Evolutionary conservation across 2,113 vertebrate species (phyloP).

Genomic region (Paradisaea rubra): DNA sequence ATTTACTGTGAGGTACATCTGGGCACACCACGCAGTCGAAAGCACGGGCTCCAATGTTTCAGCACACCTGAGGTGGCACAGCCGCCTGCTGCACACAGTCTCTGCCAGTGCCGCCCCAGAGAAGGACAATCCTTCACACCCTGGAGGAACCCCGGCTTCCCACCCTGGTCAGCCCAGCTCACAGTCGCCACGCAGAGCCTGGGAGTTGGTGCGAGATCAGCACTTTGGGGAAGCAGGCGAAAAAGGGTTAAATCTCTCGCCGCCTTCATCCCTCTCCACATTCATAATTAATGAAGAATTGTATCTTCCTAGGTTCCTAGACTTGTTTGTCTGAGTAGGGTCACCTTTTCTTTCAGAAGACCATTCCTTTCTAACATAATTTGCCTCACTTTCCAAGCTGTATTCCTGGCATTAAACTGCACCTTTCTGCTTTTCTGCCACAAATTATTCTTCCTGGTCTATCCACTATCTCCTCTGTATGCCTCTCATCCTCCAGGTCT

Average conservation of each 20-base stretch:
- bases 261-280: background rate
- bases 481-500: background rate
- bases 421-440: background rate
- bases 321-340: background rate
- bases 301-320: background rate
- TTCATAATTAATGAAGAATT: background rate
- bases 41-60: background rate
- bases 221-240: background rate
- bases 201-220: background rate
- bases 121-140: background rate
- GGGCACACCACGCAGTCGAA: background rate
- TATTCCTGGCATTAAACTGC: background rate
- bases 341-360: background rate
- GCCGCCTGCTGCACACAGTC: background rate
- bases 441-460: background rate
- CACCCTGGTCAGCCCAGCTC: background rate
- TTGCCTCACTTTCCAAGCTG: background rate
- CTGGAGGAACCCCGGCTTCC: background rate
- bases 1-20: accelerated
- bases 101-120: background rate
- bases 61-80: background rate
- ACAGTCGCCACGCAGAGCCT: background rate
- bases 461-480: background rate
- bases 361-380: background rate
- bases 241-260: background rate